Percentiles rank a stretch among this genome's conserved stretches.
Evolutionary conservation across 2,888 invertebrate species (phyloP).

Genomic region (Pandemis corylana): DNA sequence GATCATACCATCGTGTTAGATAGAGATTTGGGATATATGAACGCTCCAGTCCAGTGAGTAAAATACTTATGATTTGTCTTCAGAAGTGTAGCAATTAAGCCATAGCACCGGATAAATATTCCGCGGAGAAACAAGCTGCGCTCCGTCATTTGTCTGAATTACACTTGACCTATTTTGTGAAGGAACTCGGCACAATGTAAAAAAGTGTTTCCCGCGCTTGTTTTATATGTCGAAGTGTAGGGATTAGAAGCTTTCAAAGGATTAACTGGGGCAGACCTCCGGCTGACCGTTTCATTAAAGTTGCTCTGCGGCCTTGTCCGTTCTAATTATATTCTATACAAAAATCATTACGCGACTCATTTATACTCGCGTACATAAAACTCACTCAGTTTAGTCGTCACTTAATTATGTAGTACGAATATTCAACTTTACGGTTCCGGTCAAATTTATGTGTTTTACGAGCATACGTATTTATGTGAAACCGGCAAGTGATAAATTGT

Average conservation of each 20-base stretch:
- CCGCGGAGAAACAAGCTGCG: slow-evolving; percentile 38
- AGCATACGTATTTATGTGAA: slow-evolving; percentile 2
- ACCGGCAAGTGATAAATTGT: slow-evolving; percentile 10
- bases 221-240: slow-evolving; percentile 59
- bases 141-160: slow-evolving; percentile 47
- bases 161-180: slow-evolving; percentile 51
- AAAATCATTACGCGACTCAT: slow-evolving; percentile 63
- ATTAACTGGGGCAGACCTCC: slow-evolving; percentile 67
- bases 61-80: neutral
- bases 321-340: slow-evolving; percentile 64
- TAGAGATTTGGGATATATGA: neutral
- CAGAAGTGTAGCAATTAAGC: slow-evolving; percentile 14
- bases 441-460: slow-evolving; percentile 19
- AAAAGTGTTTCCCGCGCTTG: slow-evolving; percentile 53
- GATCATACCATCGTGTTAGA: too few relatives aligned
- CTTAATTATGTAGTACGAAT: slow-evolving; percentile 33
- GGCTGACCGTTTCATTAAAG: slow-evolving; percentile 71
- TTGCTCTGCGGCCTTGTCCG: slow-evolving; percentile 51
- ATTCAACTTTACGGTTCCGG: slow-evolving; percentile 22
- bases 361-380: slow-evolving; percentile 50
- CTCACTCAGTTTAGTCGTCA: slow-evolving; percentile 40
- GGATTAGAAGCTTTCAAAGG: slow-evolving; percentile 74
- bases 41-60: neutral
- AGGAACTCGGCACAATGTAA: slow-evolving; percentile 51
- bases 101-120: slow-evolving; percentile 41